Conservation (phyloP, 2,797 vertebrate species). For the Iguana delicatissima region DNA sequence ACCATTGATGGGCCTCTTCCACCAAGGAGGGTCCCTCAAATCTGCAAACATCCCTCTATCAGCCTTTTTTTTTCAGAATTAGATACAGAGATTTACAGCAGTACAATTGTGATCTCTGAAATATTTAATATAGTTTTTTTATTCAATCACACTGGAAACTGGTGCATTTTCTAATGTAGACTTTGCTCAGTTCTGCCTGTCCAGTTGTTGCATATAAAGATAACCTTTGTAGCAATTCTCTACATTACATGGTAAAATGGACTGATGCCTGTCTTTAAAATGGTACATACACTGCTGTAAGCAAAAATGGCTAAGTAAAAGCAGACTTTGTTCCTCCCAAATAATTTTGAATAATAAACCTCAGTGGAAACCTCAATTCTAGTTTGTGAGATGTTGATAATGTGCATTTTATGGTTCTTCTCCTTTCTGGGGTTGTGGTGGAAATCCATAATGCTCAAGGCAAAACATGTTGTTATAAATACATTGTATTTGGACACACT, state of each 20-base stretch:
- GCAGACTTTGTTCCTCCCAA: conserved; percentile 22
- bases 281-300: background rate
- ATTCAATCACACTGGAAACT: background rate
- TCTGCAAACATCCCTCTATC: too few relatives aligned
- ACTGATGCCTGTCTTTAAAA: conserved; percentile 39
- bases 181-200: background rate
- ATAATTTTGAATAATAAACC: conserved; percentile 38
- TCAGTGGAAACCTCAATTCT: conserved; percentile 14
- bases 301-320: conserved; percentile 25
- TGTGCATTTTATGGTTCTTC: conserved; percentile 45
- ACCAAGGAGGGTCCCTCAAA: background rate
- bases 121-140: background rate
- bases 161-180: conserved; percentile 14
- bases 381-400: conserved; percentile 31
- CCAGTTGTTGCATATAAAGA: background rate
- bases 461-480: conserved; percentile 44
- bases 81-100: background rate
- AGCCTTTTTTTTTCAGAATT: background rate
- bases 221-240: conserved; percentile 6
- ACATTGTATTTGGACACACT: background rate
- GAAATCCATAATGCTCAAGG: conserved; percentile 29
- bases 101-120: background rate
- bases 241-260: background rate
- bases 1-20: background rate
- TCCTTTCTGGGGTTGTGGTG: background rate